These are phyloP conservation scores for Ametastegia equiseti DNA, from an alignment of 2,888 invertebrate species.

Conservation along the genomic window DNA sequence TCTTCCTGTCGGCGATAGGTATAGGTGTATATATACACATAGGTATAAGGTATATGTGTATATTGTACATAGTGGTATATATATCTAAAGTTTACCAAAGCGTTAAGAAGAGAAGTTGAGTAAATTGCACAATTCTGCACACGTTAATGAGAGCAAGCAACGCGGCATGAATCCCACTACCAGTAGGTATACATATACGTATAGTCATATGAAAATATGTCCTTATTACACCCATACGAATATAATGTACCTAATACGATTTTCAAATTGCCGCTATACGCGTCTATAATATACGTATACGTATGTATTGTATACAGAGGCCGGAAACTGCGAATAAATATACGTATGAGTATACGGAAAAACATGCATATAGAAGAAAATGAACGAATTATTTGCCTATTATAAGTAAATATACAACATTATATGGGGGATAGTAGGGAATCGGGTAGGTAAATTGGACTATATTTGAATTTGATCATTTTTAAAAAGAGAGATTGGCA, in stretches of 20 bases:
- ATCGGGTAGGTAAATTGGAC: too few species aligned
- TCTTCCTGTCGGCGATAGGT: not conserved
- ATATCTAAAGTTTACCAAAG: conserved; percentile 2
- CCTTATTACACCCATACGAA: not conserved
- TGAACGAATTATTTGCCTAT: too few species aligned
- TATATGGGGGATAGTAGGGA: too few species aligned
- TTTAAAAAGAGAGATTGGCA: too few species aligned
- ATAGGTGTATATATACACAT: not conserved
- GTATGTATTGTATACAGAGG: too few species aligned
- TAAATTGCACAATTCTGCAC: conserved; percentile 18
- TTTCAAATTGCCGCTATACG: too few species aligned
- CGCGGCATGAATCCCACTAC: not conserved
- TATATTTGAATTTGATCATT: too few species aligned
- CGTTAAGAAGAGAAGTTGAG: not conserved
- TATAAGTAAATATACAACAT: too few species aligned
- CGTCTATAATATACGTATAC: too few species aligned
- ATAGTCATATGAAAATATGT: not conserved
- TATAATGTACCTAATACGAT: not conserved
- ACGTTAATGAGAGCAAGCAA: conserved; percentile 18
- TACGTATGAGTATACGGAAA: too few species aligned
- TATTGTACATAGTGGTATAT: not conserved
- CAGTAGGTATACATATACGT: not conserved
- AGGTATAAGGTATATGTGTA: not conserved
- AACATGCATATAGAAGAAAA: too few species aligned
- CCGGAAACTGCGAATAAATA: too few species aligned